Conservation (phyloP, 2,113 vertebrate genomes). For the Damaliscus lunatus region DNA sequence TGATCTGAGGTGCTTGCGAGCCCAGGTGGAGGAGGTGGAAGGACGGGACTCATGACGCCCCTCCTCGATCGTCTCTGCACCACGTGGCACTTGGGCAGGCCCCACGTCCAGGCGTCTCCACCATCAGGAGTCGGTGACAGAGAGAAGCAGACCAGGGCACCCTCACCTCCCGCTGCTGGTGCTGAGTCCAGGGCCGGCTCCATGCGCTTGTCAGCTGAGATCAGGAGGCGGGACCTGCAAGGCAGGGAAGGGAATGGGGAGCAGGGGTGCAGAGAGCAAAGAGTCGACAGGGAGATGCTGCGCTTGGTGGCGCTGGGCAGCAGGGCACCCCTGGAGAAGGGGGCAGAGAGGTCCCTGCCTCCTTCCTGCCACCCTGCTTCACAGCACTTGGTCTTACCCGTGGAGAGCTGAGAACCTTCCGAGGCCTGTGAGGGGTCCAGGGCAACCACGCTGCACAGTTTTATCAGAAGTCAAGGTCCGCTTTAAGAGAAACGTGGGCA, state of each 20-base stretch:
- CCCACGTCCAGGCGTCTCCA: not conserved
- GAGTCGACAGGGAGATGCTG: not conserved
- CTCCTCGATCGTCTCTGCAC: not conserved
- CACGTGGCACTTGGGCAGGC: not conserved
- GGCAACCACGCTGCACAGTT: too few species aligned
- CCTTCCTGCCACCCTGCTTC: not conserved
- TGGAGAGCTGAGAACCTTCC: not conserved
- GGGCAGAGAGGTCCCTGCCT: not conserved
- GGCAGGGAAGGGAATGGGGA: not conserved
- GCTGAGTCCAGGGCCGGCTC: not conserved
- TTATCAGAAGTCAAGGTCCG: not conserved
- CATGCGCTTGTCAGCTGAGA: rapidly evolving
- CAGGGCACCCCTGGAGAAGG: not conserved
- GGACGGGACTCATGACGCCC: rapidly evolving
- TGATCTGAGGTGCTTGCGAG: rapidly evolving
- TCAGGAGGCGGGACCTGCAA: rapidly evolving
- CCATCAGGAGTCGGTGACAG: not conserved
- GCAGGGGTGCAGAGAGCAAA: not conserved
- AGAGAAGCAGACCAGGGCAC: rapidly evolving
- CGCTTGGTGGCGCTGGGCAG: rapidly evolving
- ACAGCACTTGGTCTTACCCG: rapidly evolving
- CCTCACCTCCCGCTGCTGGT: not conserved
- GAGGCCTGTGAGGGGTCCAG: not conserved
- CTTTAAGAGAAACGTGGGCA: not conserved
- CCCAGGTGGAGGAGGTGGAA: not conserved